phyloP scores from a whole-genome alignment of 2,888 invertebrate species.

The Pharmacophagus antenor region DNA sequence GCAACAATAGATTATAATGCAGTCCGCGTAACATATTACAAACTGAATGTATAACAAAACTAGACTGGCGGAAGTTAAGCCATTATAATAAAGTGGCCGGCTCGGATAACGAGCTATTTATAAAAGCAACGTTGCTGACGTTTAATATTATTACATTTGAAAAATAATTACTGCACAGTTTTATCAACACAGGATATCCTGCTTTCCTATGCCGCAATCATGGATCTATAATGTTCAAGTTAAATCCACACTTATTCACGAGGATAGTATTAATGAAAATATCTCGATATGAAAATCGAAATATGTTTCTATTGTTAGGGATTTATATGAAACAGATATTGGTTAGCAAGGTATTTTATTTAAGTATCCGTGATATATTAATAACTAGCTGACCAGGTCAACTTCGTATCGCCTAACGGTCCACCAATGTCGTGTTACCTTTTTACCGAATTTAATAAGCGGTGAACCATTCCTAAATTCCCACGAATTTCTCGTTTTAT shows the following conservation, averaged over 20 bases:
- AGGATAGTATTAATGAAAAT: too few species aligned
- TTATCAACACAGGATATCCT: conserved; percentile 22
- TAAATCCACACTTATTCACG: not conserved
- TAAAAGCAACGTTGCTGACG: conserved; percentile 1
- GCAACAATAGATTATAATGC: not conserved
- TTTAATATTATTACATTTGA: conserved; percentile 6
- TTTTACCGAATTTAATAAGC: too few species aligned
- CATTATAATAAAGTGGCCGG: conserved; percentile 1
- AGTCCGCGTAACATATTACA: not conserved
- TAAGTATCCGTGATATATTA: too few species aligned
- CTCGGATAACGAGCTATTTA: not conserved
- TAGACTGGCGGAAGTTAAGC: conserved; percentile 5
- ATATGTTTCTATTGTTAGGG: too few species aligned
- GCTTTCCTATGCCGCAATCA: conserved; percentile 1
- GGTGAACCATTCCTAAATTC: too few species aligned
- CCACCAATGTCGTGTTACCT: too few species aligned
- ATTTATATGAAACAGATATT: too few species aligned
- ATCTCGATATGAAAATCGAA: too few species aligned
- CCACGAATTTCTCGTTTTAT: too few species aligned
- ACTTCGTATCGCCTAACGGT: too few species aligned
- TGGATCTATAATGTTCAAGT: not conserved
- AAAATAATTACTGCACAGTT: conserved; percentile 4
- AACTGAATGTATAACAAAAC: not conserved
- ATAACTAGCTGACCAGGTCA: too few species aligned
- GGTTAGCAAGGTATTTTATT: too few species aligned